Conservation (phyloP, 2,113 vertebrate species). For the Hassar affinis region DNA sequence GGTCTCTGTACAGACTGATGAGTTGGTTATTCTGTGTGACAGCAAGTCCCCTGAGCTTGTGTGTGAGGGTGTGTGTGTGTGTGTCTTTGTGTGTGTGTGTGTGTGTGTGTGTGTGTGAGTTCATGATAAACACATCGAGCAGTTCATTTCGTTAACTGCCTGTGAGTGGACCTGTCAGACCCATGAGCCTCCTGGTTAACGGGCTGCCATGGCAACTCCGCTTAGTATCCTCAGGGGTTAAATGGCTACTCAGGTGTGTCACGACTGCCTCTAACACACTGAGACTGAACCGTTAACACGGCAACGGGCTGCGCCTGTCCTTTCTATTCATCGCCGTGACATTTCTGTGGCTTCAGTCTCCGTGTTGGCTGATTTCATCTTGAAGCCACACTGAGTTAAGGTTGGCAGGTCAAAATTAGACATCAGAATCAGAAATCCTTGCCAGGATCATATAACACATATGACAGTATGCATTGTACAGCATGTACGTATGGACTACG, state of each 20-base stretch:
- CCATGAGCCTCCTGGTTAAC: slow-evolving; percentile 46
- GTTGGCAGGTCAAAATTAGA: not conserved
- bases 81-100: too few species aligned
- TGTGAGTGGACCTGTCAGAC: slow-evolving; percentile 50
- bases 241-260: slow-evolving; percentile 43
- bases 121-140: slow-evolving; percentile 52
- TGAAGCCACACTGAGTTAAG: not conserved
- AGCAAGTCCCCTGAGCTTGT: slow-evolving; percentile 47
- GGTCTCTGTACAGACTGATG: slow-evolving; percentile 45
- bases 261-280: slow-evolving; percentile 28
- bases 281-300: slow-evolving; percentile 9
- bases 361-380: not conserved
- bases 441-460: too few species aligned
- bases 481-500: not conserved
- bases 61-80: too few species aligned
- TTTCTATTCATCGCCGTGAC: not conserved
- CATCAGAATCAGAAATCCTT: not conserved
- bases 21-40: slow-evolving; percentile 54
- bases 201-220: slow-evolving; percentile 51
- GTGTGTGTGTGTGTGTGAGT: not conserved
- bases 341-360: not conserved
- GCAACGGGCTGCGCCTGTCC: not conserved
- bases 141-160: slow-evolving; percentile 47
- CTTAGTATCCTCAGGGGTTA: slow-evolving; percentile 44
- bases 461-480: not conserved